Evolutionary conservation across 2,113 vertebrate species (phyloP).

Genomic region (Platysteira castanea): DNA sequence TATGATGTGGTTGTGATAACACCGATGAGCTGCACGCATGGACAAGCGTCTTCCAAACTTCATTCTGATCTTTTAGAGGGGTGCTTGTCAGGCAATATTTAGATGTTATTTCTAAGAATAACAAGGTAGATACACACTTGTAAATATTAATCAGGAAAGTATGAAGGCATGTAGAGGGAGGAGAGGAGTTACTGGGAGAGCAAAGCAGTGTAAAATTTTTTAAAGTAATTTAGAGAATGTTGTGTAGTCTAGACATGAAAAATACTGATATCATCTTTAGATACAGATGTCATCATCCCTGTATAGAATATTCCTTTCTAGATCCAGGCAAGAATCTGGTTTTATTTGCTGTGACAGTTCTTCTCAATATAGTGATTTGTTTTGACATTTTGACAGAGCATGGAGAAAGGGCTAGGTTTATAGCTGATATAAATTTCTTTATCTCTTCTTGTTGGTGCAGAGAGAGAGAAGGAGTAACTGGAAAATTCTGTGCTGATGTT

Average conservation of each 20-base stretch:
- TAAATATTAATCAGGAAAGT: slow-evolving; percentile 4
- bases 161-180: not conserved
- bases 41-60: not conserved
- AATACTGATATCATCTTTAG: not conserved
- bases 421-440: not conserved
- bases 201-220: slow-evolving; percentile 34
- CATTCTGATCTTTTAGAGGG: not conserved
- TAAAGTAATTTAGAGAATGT: slow-evolving; percentile 20
- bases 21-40: not conserved
- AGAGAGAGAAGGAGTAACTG: not conserved
- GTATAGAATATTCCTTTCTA: not conserved
- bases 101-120: slow-evolving; percentile 32
- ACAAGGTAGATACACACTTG: not conserved
- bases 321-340: not conserved
- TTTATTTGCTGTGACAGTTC: not conserved
- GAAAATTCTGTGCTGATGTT: not conserved
- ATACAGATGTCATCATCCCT: not conserved
- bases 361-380: not conserved
- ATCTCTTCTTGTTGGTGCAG: not conserved
- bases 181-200: not conserved
- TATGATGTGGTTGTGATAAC: not conserved
- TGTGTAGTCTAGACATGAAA: slow-evolving; percentile 33
- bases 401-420: not conserved
- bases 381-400: not conserved
- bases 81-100: not conserved